Evolutionary conservation across 2,888 invertebrate genomes (phyloP).

Genomic region (Panopea generosa): DNA sequence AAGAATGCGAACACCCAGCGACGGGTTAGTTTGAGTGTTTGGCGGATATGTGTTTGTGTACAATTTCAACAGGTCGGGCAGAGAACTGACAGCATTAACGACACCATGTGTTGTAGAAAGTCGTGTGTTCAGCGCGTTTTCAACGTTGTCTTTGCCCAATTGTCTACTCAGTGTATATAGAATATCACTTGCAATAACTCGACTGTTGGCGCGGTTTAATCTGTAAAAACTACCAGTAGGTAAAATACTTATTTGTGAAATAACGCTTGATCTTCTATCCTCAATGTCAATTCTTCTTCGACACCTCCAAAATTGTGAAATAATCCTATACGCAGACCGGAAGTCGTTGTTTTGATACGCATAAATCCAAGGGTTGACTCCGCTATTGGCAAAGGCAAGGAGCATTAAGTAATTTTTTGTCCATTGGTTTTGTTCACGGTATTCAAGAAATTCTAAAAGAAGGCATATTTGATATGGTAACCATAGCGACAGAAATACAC

Average conservation of each 20-base stretch:
- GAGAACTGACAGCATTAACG: slow-evolving; percentile 21
- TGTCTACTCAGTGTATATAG: slow-evolving; percentile 31
- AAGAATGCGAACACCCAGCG: no score
- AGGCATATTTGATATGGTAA: slow-evolving; percentile 88
- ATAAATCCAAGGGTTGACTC: slow-evolving; percentile 89
- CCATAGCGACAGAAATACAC: slow-evolving; percentile 88
- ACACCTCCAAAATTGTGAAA: slow-evolving; percentile 43
- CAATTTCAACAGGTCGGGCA: slow-evolving; percentile 42
- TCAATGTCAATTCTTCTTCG: slow-evolving; percentile 1
- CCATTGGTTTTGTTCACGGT: slow-evolving; percentile 86
- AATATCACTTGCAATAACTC: slow-evolving; percentile 50
- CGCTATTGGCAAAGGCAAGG: slow-evolving; percentile 88
- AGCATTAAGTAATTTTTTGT: slow-evolving; percentile 87
- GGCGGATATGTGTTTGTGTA: slow-evolving; percentile 13
- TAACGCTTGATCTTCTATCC: slow-evolving; percentile 50
- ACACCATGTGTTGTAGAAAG: slow-evolving; percentile 23
- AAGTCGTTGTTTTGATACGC: slow-evolving; percentile 89
- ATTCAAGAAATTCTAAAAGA: slow-evolving; percentile 70
- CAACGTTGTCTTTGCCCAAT: slow-evolving; percentile 27
- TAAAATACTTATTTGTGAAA: slow-evolving; percentile 49
- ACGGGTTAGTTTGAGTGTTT: no score
- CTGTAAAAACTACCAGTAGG: slow-evolving; percentile 33
- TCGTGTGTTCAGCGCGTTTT: slow-evolving; percentile 27
- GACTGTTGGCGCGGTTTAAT: slow-evolving; percentile 61
- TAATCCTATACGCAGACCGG: slow-evolving; percentile 86